Conservation (phyloP, 1,140 invertebrate genomes). For the Penaeus japonicus region DNA sequence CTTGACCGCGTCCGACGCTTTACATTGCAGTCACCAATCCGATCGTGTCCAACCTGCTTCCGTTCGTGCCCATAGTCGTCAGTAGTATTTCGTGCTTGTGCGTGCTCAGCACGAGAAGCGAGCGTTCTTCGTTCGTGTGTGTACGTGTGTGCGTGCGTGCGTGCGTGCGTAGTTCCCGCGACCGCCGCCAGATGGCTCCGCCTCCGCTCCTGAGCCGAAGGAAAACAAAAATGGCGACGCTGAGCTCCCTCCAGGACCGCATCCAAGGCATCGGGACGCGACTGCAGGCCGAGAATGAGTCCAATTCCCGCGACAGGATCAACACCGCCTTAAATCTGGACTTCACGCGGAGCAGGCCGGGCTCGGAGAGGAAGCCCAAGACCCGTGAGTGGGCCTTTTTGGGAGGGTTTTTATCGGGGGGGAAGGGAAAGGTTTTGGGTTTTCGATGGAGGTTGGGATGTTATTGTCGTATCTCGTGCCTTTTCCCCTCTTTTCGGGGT, state of each 20-base stretch:
- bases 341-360: constrained; percentile 62
- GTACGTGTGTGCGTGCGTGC: background rate
- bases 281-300: constrained; percentile 73
- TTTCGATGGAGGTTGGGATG: too few relatives aligned
- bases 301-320: constrained; percentile 66
- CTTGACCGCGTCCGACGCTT: too few relatives aligned
- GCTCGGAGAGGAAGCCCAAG: constrained; percentile 56
- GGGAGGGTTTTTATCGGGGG: too few relatives aligned
- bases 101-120: too few relatives aligned
- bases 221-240: constrained; percentile 59
- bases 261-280: constrained; percentile 63
- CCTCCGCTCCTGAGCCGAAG: constrained; percentile 21
- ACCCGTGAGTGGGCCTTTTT: constrained; percentile 43
- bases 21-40: too few relatives aligned
- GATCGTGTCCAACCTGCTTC: too few relatives aligned
- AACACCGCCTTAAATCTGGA: constrained; percentile 65
- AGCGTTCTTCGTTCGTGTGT: too few relatives aligned
- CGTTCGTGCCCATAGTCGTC: too few relatives aligned
- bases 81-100: background rate
- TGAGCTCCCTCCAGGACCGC: constrained; percentile 58
- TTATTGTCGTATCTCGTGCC: too few relatives aligned
- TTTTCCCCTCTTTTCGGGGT: too few relatives aligned
- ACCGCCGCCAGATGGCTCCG: constrained; percentile 44
- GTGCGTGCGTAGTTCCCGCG: too few relatives aligned
- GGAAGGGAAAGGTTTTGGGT: too few relatives aligned